Evolutionary conservation across 2,888 invertebrate genomes (phyloP), one percentile per base, ranked within the genome.

Genomic region (Drosophila prolongata): DNA sequence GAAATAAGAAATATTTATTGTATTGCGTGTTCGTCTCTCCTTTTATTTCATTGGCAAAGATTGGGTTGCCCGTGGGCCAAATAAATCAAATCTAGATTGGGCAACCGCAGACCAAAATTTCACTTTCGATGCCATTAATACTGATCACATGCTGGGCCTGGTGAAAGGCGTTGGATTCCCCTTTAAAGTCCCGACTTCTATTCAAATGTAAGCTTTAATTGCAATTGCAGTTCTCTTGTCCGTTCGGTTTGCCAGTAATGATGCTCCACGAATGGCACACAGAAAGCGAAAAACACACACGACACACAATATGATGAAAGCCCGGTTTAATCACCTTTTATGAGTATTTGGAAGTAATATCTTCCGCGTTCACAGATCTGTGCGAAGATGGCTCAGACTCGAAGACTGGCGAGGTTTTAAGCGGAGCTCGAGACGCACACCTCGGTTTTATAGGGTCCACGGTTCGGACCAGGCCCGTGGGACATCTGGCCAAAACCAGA

Each of bases 401-500:
- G 67, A 55, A 54, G 67, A 50, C 71, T 73, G 61, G 64, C 49
- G 52, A 30, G 64, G 68, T 50, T 74, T 59, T 85, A 79, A 82
- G 69, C 59, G 75, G 79, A 73, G 71, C 68, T 76, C 65, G 72
- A 67, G 52, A 34, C 38, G 65, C 66, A 55, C 70, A 44, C 56
- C 42, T 43, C 40, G 49, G 55, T 82, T 84, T 84, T 87, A 84
- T 84, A 87, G 52, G 56, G 62, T 43, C 64, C 42, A 16, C 13
- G 35, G 40, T 13, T 37, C 42, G 59, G 54, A 43, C 53, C 53
- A 58, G 40, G 64, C 49, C 14, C 6, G 47, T 44, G 14, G 35
- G 37, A 53, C 58, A 40, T 53, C 44, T 47, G 44, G 50, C 61
- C 47, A 9, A 67, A 49, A 57, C 69, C 53, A 43, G 67, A 68